Evolutionary conservation across 2,797 vertebrate species (phyloP).

Genomic region (Muscicapa comitata): DNA sequence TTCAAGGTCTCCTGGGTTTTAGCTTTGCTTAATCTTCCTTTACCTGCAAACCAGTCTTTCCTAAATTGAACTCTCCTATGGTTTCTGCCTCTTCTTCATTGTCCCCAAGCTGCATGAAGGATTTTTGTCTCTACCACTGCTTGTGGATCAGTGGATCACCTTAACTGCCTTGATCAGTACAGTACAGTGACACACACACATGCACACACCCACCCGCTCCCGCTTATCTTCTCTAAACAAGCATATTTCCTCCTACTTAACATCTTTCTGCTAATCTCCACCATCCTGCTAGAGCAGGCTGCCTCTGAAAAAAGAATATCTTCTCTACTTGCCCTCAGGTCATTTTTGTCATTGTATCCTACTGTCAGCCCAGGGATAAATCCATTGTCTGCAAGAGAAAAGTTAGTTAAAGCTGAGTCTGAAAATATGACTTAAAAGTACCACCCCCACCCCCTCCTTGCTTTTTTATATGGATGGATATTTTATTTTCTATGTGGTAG

Average conservation of each 20-base stretch:
- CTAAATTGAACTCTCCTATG: not conserved
- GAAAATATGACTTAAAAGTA: not conserved
- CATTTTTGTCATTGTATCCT: not conserved
- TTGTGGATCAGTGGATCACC: not conserved
- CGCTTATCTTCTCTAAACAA: slow-evolving; percentile 25
- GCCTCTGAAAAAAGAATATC: not conserved
- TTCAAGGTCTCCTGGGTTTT: not conserved
- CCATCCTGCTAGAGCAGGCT: slow-evolving; percentile 16
- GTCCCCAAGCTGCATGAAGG: not conserved
- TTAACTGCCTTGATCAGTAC: not conserved
- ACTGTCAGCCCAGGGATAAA: not conserved
- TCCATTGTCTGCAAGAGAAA: not conserved
- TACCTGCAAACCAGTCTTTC: not conserved
- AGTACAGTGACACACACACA: not conserved
- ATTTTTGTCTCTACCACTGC: not conserved
- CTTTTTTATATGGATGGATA: not conserved
- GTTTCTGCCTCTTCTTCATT: not conserved
- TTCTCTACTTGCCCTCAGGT: not conserved
- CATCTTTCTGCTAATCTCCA: slow-evolving; percentile 40
- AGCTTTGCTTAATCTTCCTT: not conserved
- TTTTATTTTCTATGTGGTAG: not conserved
- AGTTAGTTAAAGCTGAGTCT: not conserved
- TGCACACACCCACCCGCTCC: not conserved
- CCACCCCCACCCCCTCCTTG: accelerated
- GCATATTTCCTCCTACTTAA: slow-evolving; percentile 35